These are phyloP conservation scores for Patella pellucida DNA, from an alignment of 2,888 invertebrate species.

Conservation along the genomic window DNA sequence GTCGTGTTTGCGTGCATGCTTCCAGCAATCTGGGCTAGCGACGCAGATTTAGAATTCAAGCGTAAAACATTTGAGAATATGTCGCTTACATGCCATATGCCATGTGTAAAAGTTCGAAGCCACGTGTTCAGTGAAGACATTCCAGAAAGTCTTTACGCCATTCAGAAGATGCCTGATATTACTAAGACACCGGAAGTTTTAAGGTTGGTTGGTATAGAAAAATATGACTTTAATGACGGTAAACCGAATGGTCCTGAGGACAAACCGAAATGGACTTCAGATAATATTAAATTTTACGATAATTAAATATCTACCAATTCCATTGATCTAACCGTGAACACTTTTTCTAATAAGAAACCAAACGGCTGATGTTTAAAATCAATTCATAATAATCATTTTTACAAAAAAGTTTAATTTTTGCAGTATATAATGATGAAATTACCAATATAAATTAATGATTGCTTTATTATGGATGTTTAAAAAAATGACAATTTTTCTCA, in stretches of 20 bases:
- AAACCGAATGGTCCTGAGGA: background rate
- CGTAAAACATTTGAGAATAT: background rate
- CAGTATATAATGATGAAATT: too few species aligned
- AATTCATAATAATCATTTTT: too few species aligned
- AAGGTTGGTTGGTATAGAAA: background rate
- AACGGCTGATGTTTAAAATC: too few species aligned
- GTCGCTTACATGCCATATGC: background rate
- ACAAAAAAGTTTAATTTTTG: too few species aligned
- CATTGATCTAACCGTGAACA: too few species aligned
- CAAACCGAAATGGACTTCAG: background rate
- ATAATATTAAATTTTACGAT: too few species aligned
- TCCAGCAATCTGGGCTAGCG: background rate
- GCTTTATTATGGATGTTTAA: too few species aligned
- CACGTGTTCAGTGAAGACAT: background rate
- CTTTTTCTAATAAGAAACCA: too few species aligned
- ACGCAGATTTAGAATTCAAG: background rate
- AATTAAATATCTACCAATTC: too few species aligned
- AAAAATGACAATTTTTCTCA: too few species aligned
- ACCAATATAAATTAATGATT: too few species aligned
- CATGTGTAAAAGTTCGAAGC: background rate
- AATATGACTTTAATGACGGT: slow-evolving; percentile 4
- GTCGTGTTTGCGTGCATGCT: background rate
- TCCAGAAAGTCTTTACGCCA: background rate
- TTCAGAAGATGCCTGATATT: background rate
- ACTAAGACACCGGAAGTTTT: background rate